A percentile compares a stretch with the other conserved stretches of the same genome.
Evolutionary conservation across 2,888 invertebrate species (phyloP).

Genomic region (Stenchaetothrips biformis): DNA sequence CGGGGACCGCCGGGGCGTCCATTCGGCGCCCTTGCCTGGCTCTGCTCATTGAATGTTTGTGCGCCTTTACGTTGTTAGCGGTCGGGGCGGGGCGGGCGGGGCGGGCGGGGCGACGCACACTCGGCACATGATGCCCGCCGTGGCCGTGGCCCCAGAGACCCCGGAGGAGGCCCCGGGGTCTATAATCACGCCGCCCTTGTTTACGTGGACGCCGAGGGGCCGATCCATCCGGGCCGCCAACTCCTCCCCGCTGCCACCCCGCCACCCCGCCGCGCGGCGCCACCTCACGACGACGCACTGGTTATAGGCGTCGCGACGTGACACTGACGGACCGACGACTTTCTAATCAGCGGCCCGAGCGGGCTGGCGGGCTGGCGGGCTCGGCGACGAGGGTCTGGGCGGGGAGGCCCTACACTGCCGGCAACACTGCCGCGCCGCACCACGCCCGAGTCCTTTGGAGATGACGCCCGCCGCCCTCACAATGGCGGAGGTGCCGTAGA

Average conservation of each 20-base stretch:
- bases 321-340: not conserved
- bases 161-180: not conserved
- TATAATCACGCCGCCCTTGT: conserved; percentile 17
- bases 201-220: not conserved
- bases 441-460: conserved; percentile 3
- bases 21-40: not conserved
- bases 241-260: not conserved
- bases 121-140: not conserved
- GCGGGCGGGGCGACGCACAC: not conserved
- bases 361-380: not conserved
- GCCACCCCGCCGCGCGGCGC: not conserved
- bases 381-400: not conserved
- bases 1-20: not conserved
- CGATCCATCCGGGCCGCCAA: not conserved
- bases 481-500: not conserved
- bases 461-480: conserved; percentile 13
- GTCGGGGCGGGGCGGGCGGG: not conserved
- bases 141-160: not conserved
- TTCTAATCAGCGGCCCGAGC: not conserved
- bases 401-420: not conserved
- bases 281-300: not conserved
- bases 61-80: conserved; percentile 19
- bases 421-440: not conserved
- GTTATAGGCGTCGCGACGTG: not conserved
- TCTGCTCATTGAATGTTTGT: not conserved